Evolutionary conservation across 2,113 vertebrate genomes (phyloP), one percentile per base, ranked within the genome.

Genomic region (Bucco capensis): DNA sequence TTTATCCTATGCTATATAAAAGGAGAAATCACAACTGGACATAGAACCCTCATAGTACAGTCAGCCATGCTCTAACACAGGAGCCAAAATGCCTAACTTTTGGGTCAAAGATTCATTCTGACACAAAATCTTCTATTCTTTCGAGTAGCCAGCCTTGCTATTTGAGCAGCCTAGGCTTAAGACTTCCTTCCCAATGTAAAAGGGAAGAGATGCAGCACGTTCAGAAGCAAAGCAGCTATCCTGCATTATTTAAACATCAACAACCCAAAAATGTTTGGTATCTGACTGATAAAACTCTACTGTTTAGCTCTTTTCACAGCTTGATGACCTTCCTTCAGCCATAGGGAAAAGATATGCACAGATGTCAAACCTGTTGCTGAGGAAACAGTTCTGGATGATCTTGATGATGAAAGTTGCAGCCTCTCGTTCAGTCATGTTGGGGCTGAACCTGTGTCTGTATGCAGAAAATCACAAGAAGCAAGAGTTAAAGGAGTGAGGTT

Each of bases 371-470:
- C 99, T 99, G 98, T 98, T 99, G 96, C 99, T 99, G 86, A 99
- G 98, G 98, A 99, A 99, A 96, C 99, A 99, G 88, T 98, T 99
- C 97, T 99, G 99, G 93, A 99, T 99, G 91, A 99, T 96, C 96
- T 99, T 99, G 95, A 99, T 98, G 95, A 99, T 99, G 96, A 98
- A 99, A 86, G 98, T 98, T 3, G 99, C 99, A 30, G 99, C 99
- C 50, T 99, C 99, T 37, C 98, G 98, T 96, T 99, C 99, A 5
- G 99, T 99, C 97, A 99, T 97, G 84, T 98, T 99, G 44, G 99
- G 98, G 92, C 98, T 99, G 96, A 99, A 99, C n/a, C 99, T 97
- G 92, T 99, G 98, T 84, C 99, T 99, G 91, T 66, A 60, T 16
- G 27, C 18, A 86, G 65, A 74, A 79, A 83, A 76, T 66, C 23